Conservation (phyloP, 2,888 invertebrate genomes). For the Anthophora plumipes region DNA sequence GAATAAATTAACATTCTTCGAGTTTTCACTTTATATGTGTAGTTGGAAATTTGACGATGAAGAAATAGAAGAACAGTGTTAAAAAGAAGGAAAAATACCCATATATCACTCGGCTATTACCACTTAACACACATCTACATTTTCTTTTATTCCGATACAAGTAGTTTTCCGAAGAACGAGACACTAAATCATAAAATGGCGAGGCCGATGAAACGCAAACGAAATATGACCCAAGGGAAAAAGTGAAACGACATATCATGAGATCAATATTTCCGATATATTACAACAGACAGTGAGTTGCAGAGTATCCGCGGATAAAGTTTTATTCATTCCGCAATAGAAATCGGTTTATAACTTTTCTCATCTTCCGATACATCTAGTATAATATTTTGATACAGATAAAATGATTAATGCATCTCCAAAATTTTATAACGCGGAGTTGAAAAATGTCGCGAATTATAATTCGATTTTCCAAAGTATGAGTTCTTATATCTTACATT, state of each 20-base stretch:
- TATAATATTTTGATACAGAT: not conserved
- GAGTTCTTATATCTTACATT: too few species aligned
- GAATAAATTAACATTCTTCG: not conserved
- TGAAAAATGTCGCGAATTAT: not conserved
- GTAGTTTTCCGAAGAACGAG: slow-evolving; percentile 44
- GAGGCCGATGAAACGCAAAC: slow-evolving; percentile 76
- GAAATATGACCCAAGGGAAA: slow-evolving; percentile 76
- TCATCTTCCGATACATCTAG: not conserved
- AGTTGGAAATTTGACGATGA: not conserved
- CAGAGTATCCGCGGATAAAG: slow-evolving; percentile 54
- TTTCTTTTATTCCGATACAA: slow-evolving; percentile 37
- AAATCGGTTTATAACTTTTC: slow-evolving; percentile 3
- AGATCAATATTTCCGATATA: slow-evolving; percentile 74
- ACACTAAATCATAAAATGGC: slow-evolving; percentile 73
- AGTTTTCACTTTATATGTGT: not conserved
- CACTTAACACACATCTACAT: slow-evolving; percentile 30
- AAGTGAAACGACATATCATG: slow-evolving; percentile 63
- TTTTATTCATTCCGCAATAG: slow-evolving; percentile 46
- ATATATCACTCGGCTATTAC: slow-evolving; percentile 29
- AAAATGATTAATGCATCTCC: not conserved
- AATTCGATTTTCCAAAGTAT: not conserved
- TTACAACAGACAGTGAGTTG: slow-evolving; percentile 66
- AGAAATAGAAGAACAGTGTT: slow-evolving; percentile 11
- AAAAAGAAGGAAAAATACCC: slow-evolving; percentile 32
- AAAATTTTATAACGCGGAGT: not conserved